Conservation (phyloP, 2,888 invertebrate genomes). For the Cepaea hortensis region DNA sequence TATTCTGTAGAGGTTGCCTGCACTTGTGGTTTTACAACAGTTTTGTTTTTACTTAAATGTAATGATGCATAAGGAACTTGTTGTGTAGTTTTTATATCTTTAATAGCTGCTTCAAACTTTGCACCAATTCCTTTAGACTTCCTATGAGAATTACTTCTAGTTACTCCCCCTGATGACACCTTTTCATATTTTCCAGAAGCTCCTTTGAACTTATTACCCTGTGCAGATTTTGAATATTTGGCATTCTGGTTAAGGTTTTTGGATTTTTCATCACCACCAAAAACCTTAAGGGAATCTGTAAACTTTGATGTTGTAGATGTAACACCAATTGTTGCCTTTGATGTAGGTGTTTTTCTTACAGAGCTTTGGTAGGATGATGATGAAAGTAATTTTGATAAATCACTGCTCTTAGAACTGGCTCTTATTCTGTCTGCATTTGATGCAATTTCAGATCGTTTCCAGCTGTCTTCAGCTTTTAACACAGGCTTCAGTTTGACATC, state of each 20-base stretch:
- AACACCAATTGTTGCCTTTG: background rate
- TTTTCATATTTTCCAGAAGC: background rate
- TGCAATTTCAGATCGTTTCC: slow-evolving; percentile 19
- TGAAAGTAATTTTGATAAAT: slow-evolving; percentile 27
- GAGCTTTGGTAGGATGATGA: background rate
- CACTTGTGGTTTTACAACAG: background rate
- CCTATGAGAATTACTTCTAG: background rate
- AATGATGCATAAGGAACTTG: slow-evolving; percentile 11
- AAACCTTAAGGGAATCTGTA: background rate
- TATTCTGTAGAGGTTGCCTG: background rate
- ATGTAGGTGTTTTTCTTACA: background rate
- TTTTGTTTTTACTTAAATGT: background rate
- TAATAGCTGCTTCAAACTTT: slow-evolving; percentile 34
- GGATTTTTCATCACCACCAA: background rate
- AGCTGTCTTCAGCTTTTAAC: slow-evolving; percentile 4
- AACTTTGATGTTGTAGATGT: slow-evolving; percentile 3
- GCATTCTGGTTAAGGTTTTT: background rate
- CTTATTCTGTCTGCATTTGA: slow-evolving; percentile 26
- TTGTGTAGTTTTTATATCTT: background rate
- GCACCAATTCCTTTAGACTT: slow-evolving; percentile 36
- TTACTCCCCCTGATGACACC: background rate
- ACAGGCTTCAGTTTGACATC: slow-evolving; percentile 45
- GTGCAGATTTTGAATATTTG: background rate
- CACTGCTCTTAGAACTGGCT: slow-evolving; percentile 40
- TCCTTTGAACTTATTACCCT: background rate